Evolutionary conservation across 2,797 vertebrate genomes (phyloP).

Genomic region (Acanthurus tractus): DNA sequence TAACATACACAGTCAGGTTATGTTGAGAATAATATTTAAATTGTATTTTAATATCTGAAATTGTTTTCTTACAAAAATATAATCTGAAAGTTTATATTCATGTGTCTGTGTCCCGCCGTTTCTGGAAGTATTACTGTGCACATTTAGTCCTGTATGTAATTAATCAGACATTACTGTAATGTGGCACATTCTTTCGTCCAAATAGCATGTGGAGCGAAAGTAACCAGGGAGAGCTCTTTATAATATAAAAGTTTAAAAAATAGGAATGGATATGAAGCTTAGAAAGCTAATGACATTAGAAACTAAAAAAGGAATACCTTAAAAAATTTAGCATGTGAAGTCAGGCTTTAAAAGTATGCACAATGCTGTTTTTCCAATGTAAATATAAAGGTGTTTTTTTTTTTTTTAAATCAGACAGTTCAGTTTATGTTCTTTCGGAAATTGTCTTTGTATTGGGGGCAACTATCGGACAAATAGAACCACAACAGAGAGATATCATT

Average conservation of each 20-base stretch:
- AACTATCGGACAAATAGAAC: not conserved
- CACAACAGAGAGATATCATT: not conserved
- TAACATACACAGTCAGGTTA: not conserved
- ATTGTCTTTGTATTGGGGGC: not conserved
- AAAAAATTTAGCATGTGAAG: not conserved
- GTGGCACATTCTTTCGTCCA: conserved; percentile 3
- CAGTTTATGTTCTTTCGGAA: not conserved
- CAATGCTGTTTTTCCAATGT: conserved; percentile 2
- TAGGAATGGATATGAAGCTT: not conserved
- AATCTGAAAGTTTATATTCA: conserved; percentile 2
- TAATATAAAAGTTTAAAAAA: not conserved
- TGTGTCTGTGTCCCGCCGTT: not conserved
- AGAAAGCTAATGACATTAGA: not conserved
- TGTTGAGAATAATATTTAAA: not conserved
- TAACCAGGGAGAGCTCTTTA: not conserved
- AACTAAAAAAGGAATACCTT: not conserved
- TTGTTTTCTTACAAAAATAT: not conserved
- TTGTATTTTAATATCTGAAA: not conserved
- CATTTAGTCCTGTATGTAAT: conserved; percentile 16
- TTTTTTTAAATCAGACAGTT: too few relatives aligned
- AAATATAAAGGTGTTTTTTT: not conserved
- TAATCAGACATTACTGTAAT: conserved; percentile 8
- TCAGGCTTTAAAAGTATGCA: not conserved
- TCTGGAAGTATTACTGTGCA: conserved; percentile 27
- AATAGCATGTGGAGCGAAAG: not conserved